Evolutionary conservation across 2,888 invertebrate genomes (phyloP).

Genomic region (Netelia fuscicornis): DNA sequence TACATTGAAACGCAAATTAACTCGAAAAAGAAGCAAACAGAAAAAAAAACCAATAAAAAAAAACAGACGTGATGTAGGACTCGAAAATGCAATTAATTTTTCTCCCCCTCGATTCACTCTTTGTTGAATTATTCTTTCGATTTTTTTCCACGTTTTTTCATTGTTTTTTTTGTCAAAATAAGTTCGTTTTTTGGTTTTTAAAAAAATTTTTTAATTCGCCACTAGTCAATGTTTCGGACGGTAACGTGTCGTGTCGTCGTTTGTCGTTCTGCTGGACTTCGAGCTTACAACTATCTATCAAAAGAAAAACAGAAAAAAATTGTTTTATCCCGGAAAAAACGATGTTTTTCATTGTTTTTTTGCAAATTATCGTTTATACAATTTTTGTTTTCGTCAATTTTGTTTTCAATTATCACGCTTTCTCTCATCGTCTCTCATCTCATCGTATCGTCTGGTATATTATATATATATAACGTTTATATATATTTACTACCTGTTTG

Average conservation of each 20-base stretch:
- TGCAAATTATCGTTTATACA: conserved; percentile 14
- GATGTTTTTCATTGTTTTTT: conserved; percentile 45
- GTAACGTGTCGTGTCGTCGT: conserved; percentile 65
- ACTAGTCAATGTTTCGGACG: conserved; percentile 61
- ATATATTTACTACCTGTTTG: conserved; percentile 41
- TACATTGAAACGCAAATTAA: conserved; percentile 81
- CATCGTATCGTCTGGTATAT: conserved; percentile 30
- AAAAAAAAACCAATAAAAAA: conserved; percentile 40
- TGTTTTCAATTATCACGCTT: conserved; percentile 21
- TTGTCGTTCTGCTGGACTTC: conserved; percentile 61
- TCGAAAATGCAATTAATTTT: conserved; percentile 48
- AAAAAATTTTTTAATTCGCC: conserved; percentile 19
- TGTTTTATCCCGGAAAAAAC: conserved; percentile 16
- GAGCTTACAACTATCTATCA: conserved; percentile 41
- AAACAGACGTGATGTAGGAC: conserved; percentile 62
- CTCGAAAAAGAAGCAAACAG: conserved; percentile 64
- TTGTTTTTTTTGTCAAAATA: conserved; percentile 38
- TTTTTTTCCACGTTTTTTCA: conserved; percentile 27
- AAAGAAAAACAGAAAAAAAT: conserved; percentile 4
- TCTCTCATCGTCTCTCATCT: conserved; percentile 40
- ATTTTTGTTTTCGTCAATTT: conserved; percentile 25
- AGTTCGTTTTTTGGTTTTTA: conserved; percentile 16
- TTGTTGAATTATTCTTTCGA: conserved; percentile 20
- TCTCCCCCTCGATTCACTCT: not conserved
- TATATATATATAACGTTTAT: conserved; percentile 36